Conservation (phyloP, 2,888 invertebrate species). For the Nomada goodeniana region DNA sequence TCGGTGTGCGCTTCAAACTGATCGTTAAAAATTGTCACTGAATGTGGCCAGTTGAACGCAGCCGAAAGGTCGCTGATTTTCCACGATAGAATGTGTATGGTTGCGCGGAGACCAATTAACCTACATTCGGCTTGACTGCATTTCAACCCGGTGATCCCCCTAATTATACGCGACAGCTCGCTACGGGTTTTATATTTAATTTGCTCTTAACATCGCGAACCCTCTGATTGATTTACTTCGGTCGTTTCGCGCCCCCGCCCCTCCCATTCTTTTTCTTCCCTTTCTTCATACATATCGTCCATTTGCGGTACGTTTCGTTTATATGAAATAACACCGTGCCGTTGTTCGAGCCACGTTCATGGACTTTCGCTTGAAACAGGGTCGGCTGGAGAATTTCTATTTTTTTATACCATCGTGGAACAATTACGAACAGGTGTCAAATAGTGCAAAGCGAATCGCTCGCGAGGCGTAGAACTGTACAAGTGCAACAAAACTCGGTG, state of each 20-base stretch:
- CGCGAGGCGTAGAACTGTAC: too few species aligned
- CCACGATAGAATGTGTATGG: conserved; percentile 43
- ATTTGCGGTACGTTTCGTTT: neutral
- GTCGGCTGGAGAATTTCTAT: too few species aligned
- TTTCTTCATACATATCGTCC: neutral
- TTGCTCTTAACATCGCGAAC: conserved; percentile 27
- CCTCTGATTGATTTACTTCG: conserved; percentile 1
- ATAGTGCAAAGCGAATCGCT: too few species aligned
- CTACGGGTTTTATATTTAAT: conserved; percentile 50
- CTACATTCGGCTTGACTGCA: conserved; percentile 52
- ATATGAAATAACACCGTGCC: neutral
- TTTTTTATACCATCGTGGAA: too few species aligned
- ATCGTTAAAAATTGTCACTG: conserved; percentile 56
- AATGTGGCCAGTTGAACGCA: conserved; percentile 11
- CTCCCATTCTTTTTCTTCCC: too few species aligned
- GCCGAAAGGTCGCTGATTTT: conserved; percentile 32
- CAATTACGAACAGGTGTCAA: too few species aligned
- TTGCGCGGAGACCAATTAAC: conserved; percentile 63
- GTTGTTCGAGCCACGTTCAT: neutral
- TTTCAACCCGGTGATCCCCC: conserved; percentile 51
- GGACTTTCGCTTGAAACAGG: too few species aligned
- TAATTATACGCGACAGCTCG: conserved; percentile 55
- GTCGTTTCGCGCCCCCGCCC: neutral
- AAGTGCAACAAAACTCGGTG: too few species aligned
- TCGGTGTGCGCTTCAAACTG: conserved; percentile 36